These are phyloP conservation scores for Tokudaia muenninki DNA, from an alignment of 2,797 vertebrate genomes.

Conservation along the genomic window DNA sequence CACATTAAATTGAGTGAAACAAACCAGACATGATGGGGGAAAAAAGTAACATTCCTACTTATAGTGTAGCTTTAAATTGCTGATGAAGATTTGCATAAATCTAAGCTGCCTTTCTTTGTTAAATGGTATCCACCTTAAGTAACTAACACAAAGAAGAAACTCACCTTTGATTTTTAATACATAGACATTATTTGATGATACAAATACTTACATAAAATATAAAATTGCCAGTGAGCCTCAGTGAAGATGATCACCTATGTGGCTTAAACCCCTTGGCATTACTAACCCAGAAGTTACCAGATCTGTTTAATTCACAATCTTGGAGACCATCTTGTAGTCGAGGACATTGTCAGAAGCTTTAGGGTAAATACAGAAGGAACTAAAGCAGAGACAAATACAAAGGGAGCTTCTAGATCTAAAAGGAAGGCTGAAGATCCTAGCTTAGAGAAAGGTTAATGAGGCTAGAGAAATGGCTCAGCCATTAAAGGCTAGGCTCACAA, in stretches of 20 bases:
- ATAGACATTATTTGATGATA: not conserved
- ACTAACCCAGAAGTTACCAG: not conserved
- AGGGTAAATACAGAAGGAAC: not conserved
- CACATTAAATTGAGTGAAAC: not conserved
- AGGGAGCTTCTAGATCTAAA: constrained; percentile 44
- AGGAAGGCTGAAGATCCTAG: not conserved
- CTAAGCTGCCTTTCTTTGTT: not conserved
- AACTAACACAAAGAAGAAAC: not conserved
- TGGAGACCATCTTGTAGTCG: not conserved
- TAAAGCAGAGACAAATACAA: not conserved
- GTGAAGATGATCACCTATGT: not conserved
- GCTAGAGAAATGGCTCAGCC: too few relatives aligned
- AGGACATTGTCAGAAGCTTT: not conserved
- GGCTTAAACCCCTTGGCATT: not conserved
- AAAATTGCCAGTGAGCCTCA: not conserved
- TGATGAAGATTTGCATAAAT: not conserved
- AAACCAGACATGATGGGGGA: not conserved
- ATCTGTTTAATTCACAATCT: not conserved
- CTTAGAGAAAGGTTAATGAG: not conserved
- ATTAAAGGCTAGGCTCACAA: too few relatives aligned
- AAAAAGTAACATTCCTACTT: not conserved
- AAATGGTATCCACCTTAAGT: not conserved
- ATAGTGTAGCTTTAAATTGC: not conserved
- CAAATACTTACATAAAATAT: not conserved
- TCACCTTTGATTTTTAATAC: not conserved